Percentiles rank a stretch among this genome's conserved stretches.
Evolutionary conservation across 1,140 invertebrate species (phyloP).

Genomic region (Catajapyx aquilonaris): DNA sequence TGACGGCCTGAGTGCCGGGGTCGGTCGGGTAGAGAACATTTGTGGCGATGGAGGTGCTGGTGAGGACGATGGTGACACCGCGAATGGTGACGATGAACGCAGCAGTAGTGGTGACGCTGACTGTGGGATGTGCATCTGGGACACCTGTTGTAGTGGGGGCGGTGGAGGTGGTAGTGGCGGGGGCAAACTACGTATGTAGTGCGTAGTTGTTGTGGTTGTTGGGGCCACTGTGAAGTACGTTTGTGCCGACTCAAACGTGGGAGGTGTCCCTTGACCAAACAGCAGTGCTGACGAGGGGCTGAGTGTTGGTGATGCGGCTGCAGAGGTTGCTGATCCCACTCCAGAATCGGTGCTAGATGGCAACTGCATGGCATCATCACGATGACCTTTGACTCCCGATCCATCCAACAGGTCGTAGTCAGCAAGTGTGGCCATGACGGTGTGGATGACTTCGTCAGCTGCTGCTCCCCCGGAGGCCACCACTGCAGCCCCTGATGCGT

Average conservation of each 20-base stretch:
- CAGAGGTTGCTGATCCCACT: not conserved
- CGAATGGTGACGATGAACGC: not conserved
- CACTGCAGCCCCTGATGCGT: too few relatives aligned
- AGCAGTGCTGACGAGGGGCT: too few relatives aligned
- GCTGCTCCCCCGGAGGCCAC: too few relatives aligned
- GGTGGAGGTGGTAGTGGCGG: slow-evolving; percentile 2
- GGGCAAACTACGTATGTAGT: too few relatives aligned
- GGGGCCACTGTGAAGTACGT: too few relatives aligned
- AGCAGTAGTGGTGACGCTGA: slow-evolving; percentile 1
- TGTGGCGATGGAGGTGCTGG: slow-evolving; percentile 12
- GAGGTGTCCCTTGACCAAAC: too few relatives aligned
- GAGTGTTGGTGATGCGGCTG: not conserved
- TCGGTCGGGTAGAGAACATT: slow-evolving; percentile 6
- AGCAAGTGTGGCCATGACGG: slow-evolving; percentile 2
- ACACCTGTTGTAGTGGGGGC: not conserved
- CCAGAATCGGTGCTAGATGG: not conserved
- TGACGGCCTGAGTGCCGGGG: slow-evolving; percentile 5
- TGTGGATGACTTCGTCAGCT: too few relatives aligned
- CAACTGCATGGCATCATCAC: not conserved
- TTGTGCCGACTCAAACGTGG: too few relatives aligned
- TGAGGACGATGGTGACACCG: not conserved
- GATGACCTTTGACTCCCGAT: too few relatives aligned
- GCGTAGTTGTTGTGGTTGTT: too few relatives aligned
- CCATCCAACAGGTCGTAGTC: not conserved
- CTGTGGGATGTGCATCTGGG: not conserved